phyloP scores from a whole-genome alignment of 1,140 invertebrate species.

The Mesaphorura yosii region DNA sequence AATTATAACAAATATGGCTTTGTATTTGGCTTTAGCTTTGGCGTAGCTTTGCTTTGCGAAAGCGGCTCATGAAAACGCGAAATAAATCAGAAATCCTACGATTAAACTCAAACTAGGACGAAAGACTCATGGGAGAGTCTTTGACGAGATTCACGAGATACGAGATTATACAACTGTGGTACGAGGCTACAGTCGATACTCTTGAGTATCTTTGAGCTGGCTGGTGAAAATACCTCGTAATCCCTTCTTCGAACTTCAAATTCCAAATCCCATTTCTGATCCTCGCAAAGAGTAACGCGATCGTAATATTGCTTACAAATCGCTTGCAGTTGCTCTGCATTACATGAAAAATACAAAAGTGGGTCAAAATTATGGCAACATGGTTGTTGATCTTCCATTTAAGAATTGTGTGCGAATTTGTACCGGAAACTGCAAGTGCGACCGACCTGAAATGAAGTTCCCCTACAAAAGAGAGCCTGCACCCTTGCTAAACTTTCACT shows the following conservation, averaged over 20 bases:
- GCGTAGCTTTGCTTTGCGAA: neutral
- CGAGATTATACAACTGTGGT: neutral
- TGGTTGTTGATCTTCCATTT: too few species aligned
- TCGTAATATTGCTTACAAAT: conserved; percentile 91
- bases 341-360: too few species aligned
- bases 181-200: neutral
- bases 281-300: conserved; percentile 89
- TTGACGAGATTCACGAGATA: neutral
- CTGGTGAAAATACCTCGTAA: conserved; percentile 60
- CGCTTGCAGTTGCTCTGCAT: conserved; percentile 70
- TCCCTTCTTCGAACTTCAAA: conserved; percentile 95
- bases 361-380: too few species aligned
- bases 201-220: neutral
- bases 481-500: too few species aligned
- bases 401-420: too few species aligned
- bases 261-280: conserved; percentile 99
- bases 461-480: too few species aligned
- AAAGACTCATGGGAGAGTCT: too few species aligned
- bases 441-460: too few species aligned
- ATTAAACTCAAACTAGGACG: neutral
- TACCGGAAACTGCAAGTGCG: too few species aligned
- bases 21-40: too few species aligned
- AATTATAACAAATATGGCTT: too few species aligned
- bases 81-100: neutral
- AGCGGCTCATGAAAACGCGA: neutral